phyloP scores from a whole-genome alignment of 2,113 vertebrate species.

The Scopus umbretta region DNA sequence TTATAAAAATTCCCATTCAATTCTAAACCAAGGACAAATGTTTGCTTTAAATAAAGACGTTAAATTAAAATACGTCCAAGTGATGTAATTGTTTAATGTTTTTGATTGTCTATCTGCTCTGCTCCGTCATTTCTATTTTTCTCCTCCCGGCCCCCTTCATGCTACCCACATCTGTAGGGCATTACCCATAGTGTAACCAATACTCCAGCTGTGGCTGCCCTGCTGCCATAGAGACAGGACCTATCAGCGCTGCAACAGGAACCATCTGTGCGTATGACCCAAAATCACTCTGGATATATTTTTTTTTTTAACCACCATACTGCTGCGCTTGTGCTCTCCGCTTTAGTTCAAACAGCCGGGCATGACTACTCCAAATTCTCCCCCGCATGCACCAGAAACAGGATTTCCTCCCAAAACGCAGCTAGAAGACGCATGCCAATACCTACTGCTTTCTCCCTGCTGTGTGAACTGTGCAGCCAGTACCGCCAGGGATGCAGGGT shows the following conservation, averaged over 20 bases:
- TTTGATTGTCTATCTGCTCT: neutral
- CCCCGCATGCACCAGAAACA: neutral
- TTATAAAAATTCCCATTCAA: neutral
- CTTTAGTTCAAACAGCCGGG: neutral
- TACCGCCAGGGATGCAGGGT: neutral
- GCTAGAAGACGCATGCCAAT: neutral
- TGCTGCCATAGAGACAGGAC: slow-evolving; percentile 54
- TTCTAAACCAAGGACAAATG: neutral
- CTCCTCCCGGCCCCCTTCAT: neutral
- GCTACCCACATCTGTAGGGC: slow-evolving; percentile 55
- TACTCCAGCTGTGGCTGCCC: slow-evolving; percentile 53
- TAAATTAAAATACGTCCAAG: neutral
- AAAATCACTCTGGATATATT: slow-evolving; percentile 41
- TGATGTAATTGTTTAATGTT: neutral
- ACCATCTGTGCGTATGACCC: slow-evolving; percentile 49
- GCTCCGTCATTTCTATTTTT: slow-evolving; percentile 3
- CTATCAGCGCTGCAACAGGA: slow-evolving; percentile 50
- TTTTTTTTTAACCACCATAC: neutral
- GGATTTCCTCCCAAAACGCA: neutral
- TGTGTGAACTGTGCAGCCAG: neutral
- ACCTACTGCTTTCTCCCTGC: neutral
- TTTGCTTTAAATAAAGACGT: neutral
- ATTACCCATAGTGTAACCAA: slow-evolving; percentile 63
- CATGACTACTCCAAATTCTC: neutral
- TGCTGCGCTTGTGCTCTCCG: neutral